These are phyloP conservation scores for Drosophila nigritarsus DNA, from an alignment of 2,888 invertebrate species.

Conservation along the genomic window DNA sequence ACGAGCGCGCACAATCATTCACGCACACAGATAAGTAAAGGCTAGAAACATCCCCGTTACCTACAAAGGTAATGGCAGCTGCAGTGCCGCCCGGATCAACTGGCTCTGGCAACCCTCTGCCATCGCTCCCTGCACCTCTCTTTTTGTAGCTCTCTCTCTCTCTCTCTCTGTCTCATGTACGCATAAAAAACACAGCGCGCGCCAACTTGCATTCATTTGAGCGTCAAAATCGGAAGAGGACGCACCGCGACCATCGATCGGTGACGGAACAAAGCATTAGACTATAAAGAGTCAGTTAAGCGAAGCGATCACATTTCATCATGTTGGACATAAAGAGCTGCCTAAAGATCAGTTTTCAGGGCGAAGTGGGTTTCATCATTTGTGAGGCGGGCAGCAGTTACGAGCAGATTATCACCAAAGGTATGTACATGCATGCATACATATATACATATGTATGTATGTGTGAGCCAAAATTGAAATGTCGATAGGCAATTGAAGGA, in stretches of 20 bases:
- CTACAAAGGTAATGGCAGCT: slow-evolving; percentile 23
- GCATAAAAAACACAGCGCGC: slow-evolving; percentile 39
- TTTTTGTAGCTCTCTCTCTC: background rate
- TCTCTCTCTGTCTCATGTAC: background rate
- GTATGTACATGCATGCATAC: slow-evolving; percentile 41
- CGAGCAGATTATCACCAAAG: slow-evolving; percentile 72
- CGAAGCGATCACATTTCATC: slow-evolving; percentile 20
- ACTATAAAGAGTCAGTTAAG: slow-evolving; percentile 6
- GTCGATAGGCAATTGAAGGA: background rate
- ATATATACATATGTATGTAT: background rate
- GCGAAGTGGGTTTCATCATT: slow-evolving; percentile 46
- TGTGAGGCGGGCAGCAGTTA: slow-evolving; percentile 61
- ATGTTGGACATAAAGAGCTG: slow-evolving; percentile 49
- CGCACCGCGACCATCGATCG: background rate
- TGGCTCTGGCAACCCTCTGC: background rate
- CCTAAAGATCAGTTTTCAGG: slow-evolving; percentile 66
- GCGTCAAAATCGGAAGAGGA: slow-evolving; percentile 24
- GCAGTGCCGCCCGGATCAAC: slow-evolving; percentile 17
- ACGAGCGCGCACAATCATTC: slow-evolving; percentile 30
- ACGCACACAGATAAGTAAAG: slow-evolving; percentile 6
- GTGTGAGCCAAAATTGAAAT: slow-evolving; percentile 15
- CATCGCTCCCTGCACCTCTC: background rate
- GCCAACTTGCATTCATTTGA: slow-evolving; percentile 46
- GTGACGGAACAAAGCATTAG: background rate
- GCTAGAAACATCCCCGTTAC: slow-evolving; percentile 40